A percentile compares a stretch with the other conserved stretches of the same genome.
Conservation (phyloP, 2,113 vertebrate genomes). For the Crotalus viridis region DNA sequence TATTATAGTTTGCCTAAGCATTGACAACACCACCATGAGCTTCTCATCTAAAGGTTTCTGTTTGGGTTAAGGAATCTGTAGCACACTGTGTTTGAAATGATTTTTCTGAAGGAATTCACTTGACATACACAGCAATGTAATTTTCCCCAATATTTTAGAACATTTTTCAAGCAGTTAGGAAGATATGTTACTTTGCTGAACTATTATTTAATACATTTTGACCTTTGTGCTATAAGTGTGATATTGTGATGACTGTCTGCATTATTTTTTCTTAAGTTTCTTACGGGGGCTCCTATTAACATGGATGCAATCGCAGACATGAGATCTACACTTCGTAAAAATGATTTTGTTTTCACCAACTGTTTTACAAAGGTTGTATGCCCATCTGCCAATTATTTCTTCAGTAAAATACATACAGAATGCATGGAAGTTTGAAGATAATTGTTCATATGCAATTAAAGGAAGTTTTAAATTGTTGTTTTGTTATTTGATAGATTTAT, state of each 20-base stretch:
- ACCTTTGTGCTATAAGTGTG: background rate
- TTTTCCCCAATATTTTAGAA: background rate
- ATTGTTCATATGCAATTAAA: background rate
- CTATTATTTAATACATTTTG: background rate
- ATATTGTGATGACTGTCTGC: background rate
- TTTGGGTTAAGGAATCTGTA: background rate
- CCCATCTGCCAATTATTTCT: background rate
- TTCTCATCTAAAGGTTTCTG: background rate
- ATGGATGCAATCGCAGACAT: background rate
- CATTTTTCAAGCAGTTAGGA: background rate
- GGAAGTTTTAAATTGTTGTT: background rate
- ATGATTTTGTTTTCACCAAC: background rate
- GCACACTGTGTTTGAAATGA: background rate
- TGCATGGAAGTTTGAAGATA: no score
- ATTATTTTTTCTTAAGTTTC: background rate
- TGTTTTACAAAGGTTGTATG: background rate
- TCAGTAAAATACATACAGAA: background rate
- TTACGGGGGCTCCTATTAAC: background rate
- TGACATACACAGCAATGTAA: background rate
- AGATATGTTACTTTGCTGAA: background rate
- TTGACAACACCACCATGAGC: background rate
- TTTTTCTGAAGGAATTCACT: background rate
- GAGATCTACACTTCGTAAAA: background rate
- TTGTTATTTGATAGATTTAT: background rate
- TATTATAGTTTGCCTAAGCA: background rate